Percentiles rank a stretch among this genome's conserved stretches.
phyloP scores from a whole-genome alignment of 2,888 invertebrate species.

The Scaptomyza caliginosa region DNA sequence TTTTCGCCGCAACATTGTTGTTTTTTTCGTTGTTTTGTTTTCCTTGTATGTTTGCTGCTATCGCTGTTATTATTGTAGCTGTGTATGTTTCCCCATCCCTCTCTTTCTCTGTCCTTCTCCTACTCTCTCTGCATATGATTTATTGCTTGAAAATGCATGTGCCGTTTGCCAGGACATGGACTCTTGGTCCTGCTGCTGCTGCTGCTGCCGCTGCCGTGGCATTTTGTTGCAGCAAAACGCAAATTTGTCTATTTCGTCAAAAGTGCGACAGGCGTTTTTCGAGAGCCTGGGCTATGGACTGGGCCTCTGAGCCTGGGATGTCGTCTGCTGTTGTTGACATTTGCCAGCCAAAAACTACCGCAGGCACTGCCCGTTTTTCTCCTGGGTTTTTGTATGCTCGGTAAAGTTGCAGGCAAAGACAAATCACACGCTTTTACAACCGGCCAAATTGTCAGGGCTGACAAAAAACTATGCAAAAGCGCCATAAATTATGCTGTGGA shows the following conservation, averaged over 20 bases:
- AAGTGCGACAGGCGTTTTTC: constrained; percentile 74
- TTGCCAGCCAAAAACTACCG: constrained; percentile 66
- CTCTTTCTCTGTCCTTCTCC: constrained; percentile 21
- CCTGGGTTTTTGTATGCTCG: constrained; percentile 23
- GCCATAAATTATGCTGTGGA: constrained; percentile 75
- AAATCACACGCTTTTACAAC: constrained; percentile 78
- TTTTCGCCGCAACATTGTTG: constrained; percentile 65
- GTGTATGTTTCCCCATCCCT: too few relatives aligned
- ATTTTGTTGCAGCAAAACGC: constrained; percentile 81
- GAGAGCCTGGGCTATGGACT: constrained; percentile 44
- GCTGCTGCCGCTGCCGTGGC: constrained; percentile 37
- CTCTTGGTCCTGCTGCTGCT: constrained; percentile 24
- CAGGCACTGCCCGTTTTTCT: constrained; percentile 20
- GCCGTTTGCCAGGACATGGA: constrained; percentile 50
- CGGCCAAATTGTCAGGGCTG: constrained; percentile 72
- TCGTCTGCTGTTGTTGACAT: constrained; percentile 79
- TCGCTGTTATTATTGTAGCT: constrained; percentile 65
- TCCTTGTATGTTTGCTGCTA: constrained; percentile 19
- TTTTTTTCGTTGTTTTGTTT: constrained; percentile 27
- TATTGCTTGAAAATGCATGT: constrained; percentile 77
- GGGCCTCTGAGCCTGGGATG: constrained; percentile 40
- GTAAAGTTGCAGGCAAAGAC: constrained; percentile 73
- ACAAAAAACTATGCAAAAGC: constrained; percentile 61
- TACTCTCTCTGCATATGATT: constrained; percentile 73
- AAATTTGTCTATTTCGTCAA: constrained; percentile 83